Base-by-base conservation (phyloP, 2,888 invertebrate species). In the Parthenolecanium corni region DNA sequence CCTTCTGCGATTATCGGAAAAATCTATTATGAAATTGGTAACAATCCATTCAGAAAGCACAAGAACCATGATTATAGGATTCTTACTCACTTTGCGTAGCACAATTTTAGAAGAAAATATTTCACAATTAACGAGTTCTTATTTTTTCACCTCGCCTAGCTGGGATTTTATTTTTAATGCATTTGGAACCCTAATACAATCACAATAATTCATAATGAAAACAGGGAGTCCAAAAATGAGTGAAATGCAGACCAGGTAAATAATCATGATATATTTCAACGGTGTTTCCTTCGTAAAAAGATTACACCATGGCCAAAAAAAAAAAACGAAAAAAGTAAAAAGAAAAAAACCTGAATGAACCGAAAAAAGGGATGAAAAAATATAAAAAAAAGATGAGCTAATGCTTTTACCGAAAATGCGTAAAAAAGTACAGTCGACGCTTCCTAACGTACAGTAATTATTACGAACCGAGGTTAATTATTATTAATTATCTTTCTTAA, bases 401-500 rank as follows among this genome's bases (percentile, higher is more conserved):
- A 47, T 49, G 61, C 49, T 51, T 49, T 49, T 47, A 61, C 49
- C 49, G 51, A 61, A 47, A 52, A 49, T 31, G 61, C 49, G 36
- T 31, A 40, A 36, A 20, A 49, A 61, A 61, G 36, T 21, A 49
- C 21, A 23, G 21, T 23, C 49, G 51, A 61, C 61, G 61, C 61
- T 61, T 61, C 51, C 61, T 61, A 61, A 61, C 61, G 61, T 61
- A 36, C 14, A 18, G 38, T 61, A 61, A 61, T 61, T 61, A 61
- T 61, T 61, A 61, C 40, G 47, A 61, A 61, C 61, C 38, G 61
- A 61, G 51, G 61, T 61, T 61, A 61, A 61, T 61, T 49, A 61
- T 61, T 61, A 61, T 61, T 61, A 61, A 61, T 61, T 61, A 61
- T 40, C 61, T 61, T 61, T 61, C 61, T 61, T 61, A 61, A 61